Percentiles rank a stretch among this genome's conserved stretches.
Conservation (phyloP, 2,888 invertebrate species). For the Bruchidius siliquastri region DNA sequence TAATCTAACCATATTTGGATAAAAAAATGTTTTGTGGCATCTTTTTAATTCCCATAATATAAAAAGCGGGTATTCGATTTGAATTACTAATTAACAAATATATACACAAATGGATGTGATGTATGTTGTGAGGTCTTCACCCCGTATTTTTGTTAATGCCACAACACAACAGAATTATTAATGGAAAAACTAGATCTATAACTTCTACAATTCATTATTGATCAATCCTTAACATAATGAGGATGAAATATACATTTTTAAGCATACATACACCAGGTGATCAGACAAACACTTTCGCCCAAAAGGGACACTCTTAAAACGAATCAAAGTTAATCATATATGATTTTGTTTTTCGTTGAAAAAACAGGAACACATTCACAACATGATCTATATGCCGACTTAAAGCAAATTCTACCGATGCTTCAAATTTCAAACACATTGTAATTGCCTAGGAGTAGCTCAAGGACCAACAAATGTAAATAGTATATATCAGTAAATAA, state of each 20-base stretch:
- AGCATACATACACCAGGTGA: neutral
- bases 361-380: too few relatives aligned
- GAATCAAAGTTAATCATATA: too few relatives aligned
- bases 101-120: neutral
- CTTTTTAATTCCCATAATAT: neutral
- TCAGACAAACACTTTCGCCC: too few relatives aligned
- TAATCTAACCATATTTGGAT: neutral
- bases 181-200: neutral
- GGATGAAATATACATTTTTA: neutral
- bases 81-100: neutral
- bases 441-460: too few relatives aligned
- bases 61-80: neutral
- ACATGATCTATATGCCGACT: too few relatives aligned
- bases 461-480: too few relatives aligned
- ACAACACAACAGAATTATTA: neutral
- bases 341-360: too few relatives aligned
- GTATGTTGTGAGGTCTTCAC: neutral
- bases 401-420: too few relatives aligned
- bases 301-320: too few relatives aligned
- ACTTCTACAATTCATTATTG: neutral
- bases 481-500: too few relatives aligned
- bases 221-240: neutral
- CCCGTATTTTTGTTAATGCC: neutral
- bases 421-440: too few relatives aligned
- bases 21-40: neutral